Percentiles rank a stretch among this genome's conserved stretches.
These are phyloP conservation scores for Brienomyrus brachyistius DNA, from an alignment of 2,113 vertebrate species.

Conservation along the genomic window DNA sequence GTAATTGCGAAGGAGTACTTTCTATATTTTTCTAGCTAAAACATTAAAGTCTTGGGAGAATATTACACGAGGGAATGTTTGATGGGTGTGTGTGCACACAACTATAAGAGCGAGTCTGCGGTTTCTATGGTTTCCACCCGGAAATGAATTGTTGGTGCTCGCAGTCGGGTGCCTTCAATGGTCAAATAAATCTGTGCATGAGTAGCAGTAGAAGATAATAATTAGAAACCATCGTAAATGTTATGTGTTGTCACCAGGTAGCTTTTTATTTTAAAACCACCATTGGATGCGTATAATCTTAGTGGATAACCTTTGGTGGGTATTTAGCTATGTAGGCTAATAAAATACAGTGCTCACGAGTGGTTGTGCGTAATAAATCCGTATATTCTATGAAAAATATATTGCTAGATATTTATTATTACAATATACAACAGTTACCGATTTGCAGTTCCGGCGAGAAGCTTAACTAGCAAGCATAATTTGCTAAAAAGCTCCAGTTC, in stretches of 20 bases:
- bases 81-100: neutral
- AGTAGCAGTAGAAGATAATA: neutral
- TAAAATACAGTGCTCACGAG: neutral
- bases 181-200: neutral
- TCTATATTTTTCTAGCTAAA: neutral
- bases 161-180: too few relatives aligned
- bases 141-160: constrained; percentile 4
- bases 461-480: constrained; percentile 1
- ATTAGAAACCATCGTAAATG: neutral
- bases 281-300: neutral
- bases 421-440: neutral
- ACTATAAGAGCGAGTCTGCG: neutral
- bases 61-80: neutral
- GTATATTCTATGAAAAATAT: neutral
- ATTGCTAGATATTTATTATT: neutral
- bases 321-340: neutral
- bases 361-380: neutral
- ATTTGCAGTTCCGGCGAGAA: neutral
- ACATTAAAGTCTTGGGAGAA: neutral
- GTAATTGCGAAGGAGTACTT: neutral
- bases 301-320: neutral
- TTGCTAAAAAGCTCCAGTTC: neutral
- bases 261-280: neutral
- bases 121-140: constrained; percentile 22
- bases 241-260: neutral